Base-by-base conservation (phyloP, 2,888 invertebrate species). In the Melipona beecheii region DNA sequence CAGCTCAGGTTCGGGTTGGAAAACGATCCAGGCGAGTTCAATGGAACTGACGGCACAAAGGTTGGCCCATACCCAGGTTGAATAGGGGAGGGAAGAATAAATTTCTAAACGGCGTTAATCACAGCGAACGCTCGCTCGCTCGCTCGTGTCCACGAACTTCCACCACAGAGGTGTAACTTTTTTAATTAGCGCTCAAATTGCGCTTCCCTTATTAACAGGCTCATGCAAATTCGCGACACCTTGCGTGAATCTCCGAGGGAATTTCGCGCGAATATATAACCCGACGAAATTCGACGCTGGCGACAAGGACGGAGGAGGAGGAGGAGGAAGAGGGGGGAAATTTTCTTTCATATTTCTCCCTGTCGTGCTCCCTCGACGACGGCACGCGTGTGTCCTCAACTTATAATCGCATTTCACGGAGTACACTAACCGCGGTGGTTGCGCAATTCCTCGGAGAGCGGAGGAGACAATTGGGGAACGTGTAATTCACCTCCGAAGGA, bases 111-210 rank as follows among this genome's bases (percentile, higher is more conserved):
- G 64, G 58, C 54, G 56, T 76, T 68, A 43, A 75, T 74, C 64
- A 54, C 74, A 3, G 52, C 9, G 21, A 31, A 36, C 31, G 58
- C 52, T 58, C 19, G 24, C 50, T 43, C n/a, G 58, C 82, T 36
- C 31, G 36, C 36, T 36, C n/a, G 58, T 27, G 50, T 11, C 17
- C 50, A 24, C 82, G 31, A 78, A 81, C 27, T 75, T 71, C 54
- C 58, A 43, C 9, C 52, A 52, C 50, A 4, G 64, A 36, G 72
- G 27, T 56, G 73, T 24, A 86, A 81, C 78, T 87, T 84, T 83
- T 79, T 88, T 83, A 88, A 88, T 89, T 78, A 84, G 70, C 70
- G 60, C 60, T 70, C 64, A 75, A 89, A 88, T 84, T 68, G 78
- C 81, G 75, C 70, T 71, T 58, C 74, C 82, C 75, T 86, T 86